These are phyloP conservation scores for Nebria salina DNA, from an alignment of 2,888 invertebrate genomes.

Conservation along the genomic window DNA sequence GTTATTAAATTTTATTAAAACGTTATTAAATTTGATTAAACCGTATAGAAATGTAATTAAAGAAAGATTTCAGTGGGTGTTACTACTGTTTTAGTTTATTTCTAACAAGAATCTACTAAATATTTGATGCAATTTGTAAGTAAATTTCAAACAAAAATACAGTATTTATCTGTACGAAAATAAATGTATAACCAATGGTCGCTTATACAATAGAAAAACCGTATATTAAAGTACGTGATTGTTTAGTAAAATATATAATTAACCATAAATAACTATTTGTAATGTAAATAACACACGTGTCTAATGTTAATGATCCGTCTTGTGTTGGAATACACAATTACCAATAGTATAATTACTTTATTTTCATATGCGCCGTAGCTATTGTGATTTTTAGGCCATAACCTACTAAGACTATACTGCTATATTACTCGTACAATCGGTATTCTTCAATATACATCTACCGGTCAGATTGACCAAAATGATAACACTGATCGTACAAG, in stretches of 20 bases:
- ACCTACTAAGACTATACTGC: background rate
- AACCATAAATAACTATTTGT: background rate
- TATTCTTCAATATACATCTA: background rate
- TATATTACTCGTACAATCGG: background rate
- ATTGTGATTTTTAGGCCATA: background rate
- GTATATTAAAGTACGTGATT: background rate
- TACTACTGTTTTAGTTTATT: too few species aligned
- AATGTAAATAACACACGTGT: background rate
- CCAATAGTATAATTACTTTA: background rate
- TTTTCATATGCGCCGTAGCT: background rate
- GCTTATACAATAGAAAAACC: background rate
- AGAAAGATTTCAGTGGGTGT: too few species aligned
- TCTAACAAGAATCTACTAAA: too few species aligned
- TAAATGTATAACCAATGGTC: background rate
- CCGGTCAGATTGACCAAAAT: background rate
- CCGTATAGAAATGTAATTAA: too few species aligned
- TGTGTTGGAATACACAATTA: background rate
- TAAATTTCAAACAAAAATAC: too few species aligned
- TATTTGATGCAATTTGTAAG: too few species aligned
- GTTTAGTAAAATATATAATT: background rate
- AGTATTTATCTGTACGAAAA: too few species aligned
- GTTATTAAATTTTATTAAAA: too few species aligned
- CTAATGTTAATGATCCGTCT: background rate
- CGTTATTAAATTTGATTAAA: too few species aligned
- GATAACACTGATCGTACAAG: background rate